These are phyloP conservation scores for Peribatodes rhomboidaria DNA, from an alignment of 2,888 invertebrate species.

Conservation along the genomic window DNA sequence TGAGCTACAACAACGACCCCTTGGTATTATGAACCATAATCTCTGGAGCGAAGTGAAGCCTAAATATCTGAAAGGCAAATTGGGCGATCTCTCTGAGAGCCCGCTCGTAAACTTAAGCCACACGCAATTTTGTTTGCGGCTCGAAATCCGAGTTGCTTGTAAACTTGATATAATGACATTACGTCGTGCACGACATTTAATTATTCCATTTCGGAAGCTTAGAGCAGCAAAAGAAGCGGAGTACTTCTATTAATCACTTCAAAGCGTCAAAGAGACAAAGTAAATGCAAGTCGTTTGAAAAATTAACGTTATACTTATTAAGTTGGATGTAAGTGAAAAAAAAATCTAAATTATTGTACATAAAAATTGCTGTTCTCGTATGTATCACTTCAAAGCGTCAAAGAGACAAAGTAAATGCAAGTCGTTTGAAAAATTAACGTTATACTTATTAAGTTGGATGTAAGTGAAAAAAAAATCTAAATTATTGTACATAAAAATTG, in stretches of 20 bases:
- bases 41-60: conserved; percentile 58
- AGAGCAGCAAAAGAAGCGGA: conserved; percentile 13
- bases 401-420: too few relatives aligned
- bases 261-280: background rate
- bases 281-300: background rate
- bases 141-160: conserved; percentile 40
- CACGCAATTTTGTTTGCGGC: conserved; percentile 49
- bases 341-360: conserved; percentile 50
- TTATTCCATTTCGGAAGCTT: conserved; percentile 30
- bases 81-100: conserved; percentile 59
- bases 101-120: conserved; percentile 61
- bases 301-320: background rate
- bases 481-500: conserved; percentile 54
- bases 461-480: conserved; percentile 39
- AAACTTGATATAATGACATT: conserved; percentile 42
- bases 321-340: conserved; percentile 20
- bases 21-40: conserved; percentile 63
- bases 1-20: conserved; percentile 66
- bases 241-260: background rate
- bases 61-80: conserved; percentile 64
- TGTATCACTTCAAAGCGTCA: too few relatives aligned
- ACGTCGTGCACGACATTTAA: conserved; percentile 29
- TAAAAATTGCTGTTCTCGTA: conserved; percentile 49
- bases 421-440: background rate
- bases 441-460: conserved; percentile 2